Evolutionary conservation across 2,113 vertebrate genomes (phyloP), one percentile per base, ranked within the genome.

Genomic region (Dromiciops gliroides): DNA sequence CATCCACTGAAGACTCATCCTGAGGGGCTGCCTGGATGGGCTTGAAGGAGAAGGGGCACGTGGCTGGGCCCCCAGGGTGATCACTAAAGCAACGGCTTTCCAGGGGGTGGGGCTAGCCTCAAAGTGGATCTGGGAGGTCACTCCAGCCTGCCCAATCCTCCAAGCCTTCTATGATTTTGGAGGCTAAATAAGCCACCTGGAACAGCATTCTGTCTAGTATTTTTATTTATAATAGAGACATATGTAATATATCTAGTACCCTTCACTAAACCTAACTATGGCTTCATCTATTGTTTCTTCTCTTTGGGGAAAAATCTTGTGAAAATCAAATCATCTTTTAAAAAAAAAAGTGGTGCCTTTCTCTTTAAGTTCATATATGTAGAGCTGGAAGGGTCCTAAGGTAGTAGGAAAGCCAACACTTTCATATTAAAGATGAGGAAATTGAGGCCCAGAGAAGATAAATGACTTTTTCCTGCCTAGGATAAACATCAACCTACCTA

Each of bases 1-100:
- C 0, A 98, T 99, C 99, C 99, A 99, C 98, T 99, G 99, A 53
- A 99, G 98, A 93, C 99, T 99, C 99, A 99, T 99, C 0, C 95
- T 98, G 56, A 67, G 31, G 3, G 11, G 16, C 56, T 67, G 56
- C 28, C 28, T 26, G 2, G 56, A 12, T 50, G 1, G 51, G 50
- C 19, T 56, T 60, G 11, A 67, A 67, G 28, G 11, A 37, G 11
- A 16, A 67, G 28, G 28, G 8, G 88, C 44, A 44, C 1, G 83
- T 23, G 83, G 83, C 83, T 8, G 11, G 44, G 37, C 11, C 31
- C 12, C 37, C 12, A n/a, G 2, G 2, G 90, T 10, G 3, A 31
- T 67, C 28, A 5, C 56, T 67, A 37, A 14, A 67, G 56, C 11
- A 67, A 6, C 26, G 48, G 19, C 47, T 52, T 52, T 92, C 9